phyloP scores from a whole-genome alignment of 2,113 vertebrate genomes.

The Engraulis encrasicolus region DNA sequence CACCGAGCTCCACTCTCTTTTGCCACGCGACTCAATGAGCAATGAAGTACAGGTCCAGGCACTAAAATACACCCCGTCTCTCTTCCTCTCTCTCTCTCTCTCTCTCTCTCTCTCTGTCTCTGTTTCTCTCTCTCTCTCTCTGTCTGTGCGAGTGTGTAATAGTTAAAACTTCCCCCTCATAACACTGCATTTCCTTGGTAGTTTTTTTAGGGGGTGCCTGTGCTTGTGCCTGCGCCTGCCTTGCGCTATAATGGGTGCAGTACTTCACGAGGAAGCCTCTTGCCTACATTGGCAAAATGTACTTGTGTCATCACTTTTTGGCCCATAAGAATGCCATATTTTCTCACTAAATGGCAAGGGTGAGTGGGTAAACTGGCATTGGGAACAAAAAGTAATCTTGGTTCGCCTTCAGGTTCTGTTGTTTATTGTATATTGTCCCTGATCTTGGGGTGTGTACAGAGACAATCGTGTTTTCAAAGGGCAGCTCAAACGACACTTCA shows the following conservation, averaged over 20 bases:
- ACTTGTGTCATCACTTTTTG: conserved; percentile 15
- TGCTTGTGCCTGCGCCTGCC: no score
- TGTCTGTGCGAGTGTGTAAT: no score
- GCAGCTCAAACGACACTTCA: neutral
- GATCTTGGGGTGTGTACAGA: neutral
- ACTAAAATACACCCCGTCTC: conserved; percentile 37
- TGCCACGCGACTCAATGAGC: conserved; percentile 34
- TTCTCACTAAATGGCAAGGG: neutral
- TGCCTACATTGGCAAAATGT: neutral
- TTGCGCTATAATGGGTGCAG: conserved; percentile 28
- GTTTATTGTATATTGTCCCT: neutral
- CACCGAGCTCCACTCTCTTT: conserved; percentile 33
- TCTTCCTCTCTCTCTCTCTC: no score
- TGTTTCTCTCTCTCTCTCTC: no score
- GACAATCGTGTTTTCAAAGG: neutral
- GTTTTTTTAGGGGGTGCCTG: conserved; percentile 37
- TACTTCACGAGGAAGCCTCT: conserved; percentile 41
- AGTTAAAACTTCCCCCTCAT: conserved; percentile 22
- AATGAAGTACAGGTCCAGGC: conserved; percentile 12
- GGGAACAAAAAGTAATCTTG: neutral
- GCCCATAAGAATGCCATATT: neutral
- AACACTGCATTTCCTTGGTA: conserved; percentile 32
- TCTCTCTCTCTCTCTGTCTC: no score
- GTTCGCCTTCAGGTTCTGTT: neutral
- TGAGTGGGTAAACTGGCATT: neutral